Evolutionary conservation across 2,113 vertebrate species (phyloP).

Genomic region (Anoura caudifer): DNA sequence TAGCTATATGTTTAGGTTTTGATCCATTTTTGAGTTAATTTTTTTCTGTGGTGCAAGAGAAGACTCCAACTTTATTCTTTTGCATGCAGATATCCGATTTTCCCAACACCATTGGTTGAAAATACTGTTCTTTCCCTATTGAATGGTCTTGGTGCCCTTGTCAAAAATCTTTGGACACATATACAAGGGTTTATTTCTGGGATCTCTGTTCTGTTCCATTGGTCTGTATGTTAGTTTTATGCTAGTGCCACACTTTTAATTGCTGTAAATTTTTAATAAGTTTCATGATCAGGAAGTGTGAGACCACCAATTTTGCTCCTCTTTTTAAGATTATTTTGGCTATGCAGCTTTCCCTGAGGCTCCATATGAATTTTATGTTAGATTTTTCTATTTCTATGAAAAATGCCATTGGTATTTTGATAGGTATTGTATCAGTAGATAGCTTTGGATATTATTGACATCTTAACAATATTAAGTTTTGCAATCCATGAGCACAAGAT

Average conservation of each 20-base stretch:
- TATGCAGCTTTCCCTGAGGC: neutral
- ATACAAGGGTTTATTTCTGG: neutral
- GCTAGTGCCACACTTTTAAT: neutral
- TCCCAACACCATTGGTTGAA: neutral
- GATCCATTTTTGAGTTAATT: neutral
- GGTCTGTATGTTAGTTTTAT: neutral
- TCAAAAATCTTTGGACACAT: neutral
- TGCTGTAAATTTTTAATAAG: neutral
- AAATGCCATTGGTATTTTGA: neutral
- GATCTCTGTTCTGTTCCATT: neutral
- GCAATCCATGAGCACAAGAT: neutral
- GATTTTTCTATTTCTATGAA: neutral
- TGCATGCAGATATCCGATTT: neutral
- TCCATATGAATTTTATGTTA: neutral
- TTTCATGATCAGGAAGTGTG: neutral
- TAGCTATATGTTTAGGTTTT: neutral
- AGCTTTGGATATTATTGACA: neutral
- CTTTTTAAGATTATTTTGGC: neutral
- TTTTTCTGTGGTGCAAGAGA: neutral
- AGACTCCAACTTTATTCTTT: neutral
- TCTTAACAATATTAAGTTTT: neutral
- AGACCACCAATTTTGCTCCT: neutral
- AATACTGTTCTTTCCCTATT: neutral
- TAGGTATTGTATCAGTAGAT: neutral
- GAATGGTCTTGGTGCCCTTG: neutral